Evolutionary conservation across 2,888 invertebrate genomes (phyloP), one percentile per base, ranked within the genome.

Genomic region (Agriotes lineatus): DNA sequence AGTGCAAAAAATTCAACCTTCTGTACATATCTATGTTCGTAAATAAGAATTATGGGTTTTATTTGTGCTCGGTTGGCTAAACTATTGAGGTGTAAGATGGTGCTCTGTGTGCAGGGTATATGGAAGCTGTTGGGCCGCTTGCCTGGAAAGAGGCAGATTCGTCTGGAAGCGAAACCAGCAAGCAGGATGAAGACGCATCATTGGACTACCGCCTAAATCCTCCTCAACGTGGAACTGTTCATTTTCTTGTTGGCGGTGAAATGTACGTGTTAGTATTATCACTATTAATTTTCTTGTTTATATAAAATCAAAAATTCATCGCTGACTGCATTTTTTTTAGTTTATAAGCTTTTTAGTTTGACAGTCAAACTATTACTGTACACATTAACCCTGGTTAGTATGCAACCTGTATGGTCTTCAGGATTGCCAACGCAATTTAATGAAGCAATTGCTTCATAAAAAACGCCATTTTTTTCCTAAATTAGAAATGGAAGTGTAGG

Each of bases 81-180:
- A 76, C 77, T 79, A 77, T 77, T 76, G 72, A 69, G 78, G 78
- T 80, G 77, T 80, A 78, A 80, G 79, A 79, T 75, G 74, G 18
- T 18, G 4, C 9, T 52, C 33, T 79, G 67, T 79, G 72, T 78
- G 76, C 77, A 80, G 81, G 82, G 59, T 78, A 79, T 65, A 62
- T 76, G 66, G 81, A 82, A 44, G 58, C 76, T 10, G 65, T 67
- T 62, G 75, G 72, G 48, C 60, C 65, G 69, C 70, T 63, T 60
- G 74, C 74, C 54, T 85, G 85, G 85, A 86, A 85, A 77, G 87
- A 88, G 71, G 86, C 86, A 4, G 88, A 88, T 76, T 88, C 88
- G 0, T 88, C 88, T 18, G 86, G 87, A 72, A 88, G 88, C 74
- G 88, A 88, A 72, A 85, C 86, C 9, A 88, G 88, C 57, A 87